Evolutionary conservation across 2,797 vertebrate species (phyloP).

Genomic region (Carcharodon carcharias): DNA sequence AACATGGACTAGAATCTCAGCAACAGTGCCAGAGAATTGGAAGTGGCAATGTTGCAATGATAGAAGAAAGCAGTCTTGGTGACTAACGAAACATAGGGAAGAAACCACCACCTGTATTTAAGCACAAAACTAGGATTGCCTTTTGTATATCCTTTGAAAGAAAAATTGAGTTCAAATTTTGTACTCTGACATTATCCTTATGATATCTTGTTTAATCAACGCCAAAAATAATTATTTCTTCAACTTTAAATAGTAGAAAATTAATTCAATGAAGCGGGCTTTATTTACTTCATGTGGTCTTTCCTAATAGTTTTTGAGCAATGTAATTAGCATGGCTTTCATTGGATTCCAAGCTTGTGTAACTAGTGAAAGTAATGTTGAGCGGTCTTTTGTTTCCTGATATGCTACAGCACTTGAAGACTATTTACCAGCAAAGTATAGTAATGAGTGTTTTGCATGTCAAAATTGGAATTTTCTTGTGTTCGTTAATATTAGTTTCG

Average conservation of each 20-base stretch:
- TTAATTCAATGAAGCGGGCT: not conserved
- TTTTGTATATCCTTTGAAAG: not conserved
- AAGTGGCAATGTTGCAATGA: not conserved
- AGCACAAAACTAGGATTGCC: not conserved
- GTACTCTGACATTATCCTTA: not conserved
- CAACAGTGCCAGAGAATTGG: not conserved
- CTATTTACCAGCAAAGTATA: not conserved
- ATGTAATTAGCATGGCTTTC: not conserved
- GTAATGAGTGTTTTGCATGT: not conserved
- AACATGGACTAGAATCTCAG: too few species aligned
- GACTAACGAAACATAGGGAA: not conserved
- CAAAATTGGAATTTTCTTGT: not conserved
- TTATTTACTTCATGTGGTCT: not conserved
- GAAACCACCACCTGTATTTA: not conserved
- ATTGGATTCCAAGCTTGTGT: slow-evolving; percentile 7
- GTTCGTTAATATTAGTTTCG: not conserved
- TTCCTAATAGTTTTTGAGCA: not conserved
- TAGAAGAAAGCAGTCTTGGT: not conserved
- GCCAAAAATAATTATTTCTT: not conserved
- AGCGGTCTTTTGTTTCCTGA: not conserved
- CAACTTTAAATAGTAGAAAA: not conserved
- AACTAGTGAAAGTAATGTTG: not conserved
- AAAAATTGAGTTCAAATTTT: not conserved
- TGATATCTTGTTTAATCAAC: not conserved
- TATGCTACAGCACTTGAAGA: not conserved